A percentile compares a stretch with the other conserved stretches of the same genome.
phyloP scores from a whole-genome alignment of 2,888 invertebrate genomes.

The Acrobasis repandana region DNA sequence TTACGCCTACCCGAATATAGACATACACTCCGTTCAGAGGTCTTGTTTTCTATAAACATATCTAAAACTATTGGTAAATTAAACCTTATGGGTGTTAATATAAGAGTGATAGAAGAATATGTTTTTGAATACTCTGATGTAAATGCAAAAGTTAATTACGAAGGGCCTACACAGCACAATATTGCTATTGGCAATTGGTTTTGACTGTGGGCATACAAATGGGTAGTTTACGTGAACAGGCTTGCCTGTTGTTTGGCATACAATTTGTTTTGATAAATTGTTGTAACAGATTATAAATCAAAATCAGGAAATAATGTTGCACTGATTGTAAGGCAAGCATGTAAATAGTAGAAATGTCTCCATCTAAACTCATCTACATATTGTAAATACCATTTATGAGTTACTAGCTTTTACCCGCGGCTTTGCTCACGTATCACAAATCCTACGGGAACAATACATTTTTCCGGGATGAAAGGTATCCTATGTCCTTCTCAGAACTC shows the following conservation, averaged over 20 bases:
- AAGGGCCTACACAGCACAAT: constrained; percentile 17
- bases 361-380: too few species aligned
- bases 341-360: too few species aligned
- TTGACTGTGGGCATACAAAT: constrained; percentile 11
- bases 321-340: too few species aligned
- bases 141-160: constrained; percentile 9
- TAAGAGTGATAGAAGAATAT: background rate
- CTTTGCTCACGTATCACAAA: too few species aligned
- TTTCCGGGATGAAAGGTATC: too few species aligned
- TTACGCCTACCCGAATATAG: constrained; percentile 22
- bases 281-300: background rate
- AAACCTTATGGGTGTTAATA: background rate
- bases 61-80: constrained; percentile 9
- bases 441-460: too few species aligned
- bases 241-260: background rate
- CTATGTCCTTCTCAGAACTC: too few species aligned
- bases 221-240: constrained; percentile 8
- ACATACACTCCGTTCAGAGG: constrained; percentile 7
- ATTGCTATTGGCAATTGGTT: constrained; percentile 11
- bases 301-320: too few species aligned
- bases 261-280: background rate
- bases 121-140: constrained; percentile 5
- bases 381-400: too few species aligned
- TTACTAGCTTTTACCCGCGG: too few species aligned
- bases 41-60: constrained; percentile 5